Evolutionary conservation across 2,888 invertebrate genomes (phyloP).

Genomic region (Notodonta ziczac): DNA sequence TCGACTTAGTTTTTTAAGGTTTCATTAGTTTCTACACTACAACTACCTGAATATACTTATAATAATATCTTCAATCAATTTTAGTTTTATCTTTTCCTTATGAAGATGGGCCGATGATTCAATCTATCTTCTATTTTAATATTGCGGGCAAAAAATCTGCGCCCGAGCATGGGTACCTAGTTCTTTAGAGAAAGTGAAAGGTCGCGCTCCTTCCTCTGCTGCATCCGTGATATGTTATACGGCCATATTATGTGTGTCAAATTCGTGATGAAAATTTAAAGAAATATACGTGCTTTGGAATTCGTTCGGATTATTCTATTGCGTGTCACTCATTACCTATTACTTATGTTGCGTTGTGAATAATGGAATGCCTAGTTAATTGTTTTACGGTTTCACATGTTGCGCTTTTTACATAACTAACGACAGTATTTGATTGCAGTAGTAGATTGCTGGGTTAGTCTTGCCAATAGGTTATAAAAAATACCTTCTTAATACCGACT

Average conservation of each 20-base stretch:
- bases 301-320: constrained; percentile 35
- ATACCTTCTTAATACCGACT: no score
- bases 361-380: constrained; percentile 45
- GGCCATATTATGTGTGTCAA: constrained; percentile 37
- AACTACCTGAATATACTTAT: no score
- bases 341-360: constrained; percentile 39
- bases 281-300: constrained; percentile 32
- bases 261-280: constrained; percentile 22
- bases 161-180: constrained; percentile 42
- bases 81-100: no score
- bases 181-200: constrained; percentile 73
- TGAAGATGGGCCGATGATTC: not conserved
- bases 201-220: constrained; percentile 54
- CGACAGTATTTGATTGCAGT: not conserved
- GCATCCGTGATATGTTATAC: constrained; percentile 45
- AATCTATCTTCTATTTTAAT: constrained; percentile 33
- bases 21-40: not conserved
- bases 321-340: constrained; percentile 52
- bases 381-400: constrained; percentile 26
- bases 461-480: no score
- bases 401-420: constrained; percentile 11
- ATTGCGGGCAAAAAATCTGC: constrained; percentile 43
- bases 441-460: no score
- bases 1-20: constrained; percentile 8
- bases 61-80: no score